Evolutionary conservation across 23 tunicate species (phyloP), one percentile per base, ranked within the genome.

Genomic region (Botrylloides violaceus): DNA sequence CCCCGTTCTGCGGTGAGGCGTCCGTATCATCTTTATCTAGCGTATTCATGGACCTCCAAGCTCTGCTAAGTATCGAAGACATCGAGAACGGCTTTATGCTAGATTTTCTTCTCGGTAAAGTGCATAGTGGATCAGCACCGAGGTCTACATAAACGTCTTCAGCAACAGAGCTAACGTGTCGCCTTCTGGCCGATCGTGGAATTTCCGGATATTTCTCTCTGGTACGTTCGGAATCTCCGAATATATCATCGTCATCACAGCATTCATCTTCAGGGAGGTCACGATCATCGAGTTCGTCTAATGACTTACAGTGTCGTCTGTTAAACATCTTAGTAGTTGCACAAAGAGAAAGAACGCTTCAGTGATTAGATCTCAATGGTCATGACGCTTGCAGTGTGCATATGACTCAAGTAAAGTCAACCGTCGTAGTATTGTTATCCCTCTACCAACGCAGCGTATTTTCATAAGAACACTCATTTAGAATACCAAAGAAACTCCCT

Each of bases 221-320:
- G 34, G 35, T 28, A 27, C 35, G 32, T 3, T 19, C 70, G 29
- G 70, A 9, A 3, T 33, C 70, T 7, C 33, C 70, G 33, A 63
- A 63, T 21, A 63, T 63, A 31, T 63, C 70, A 34, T 12, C 35
- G 37, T 68, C 74, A 37, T 37, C 74, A 22, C 28, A 35, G 5
- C 21, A 20, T 28, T 6, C 1, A 1, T 68, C 74, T 18, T 29
- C 68, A 59, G 72, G 66, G 20, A 32, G 31, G 3, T 56, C 59
- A 20, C 49, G 50, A 7, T 77, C 82, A 29, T 59, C 78, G 1
- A 87, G 57, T 21, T 87, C 82, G 47, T 87, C 95, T 47, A 87
- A 36, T 3, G 95, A 87, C 28, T 73, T 75, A 32, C 83, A 73
- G 22, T 71, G 48, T 57, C 94, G 77, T 19, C 76, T 35, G 34